Evolutionary conservation across 1,140 invertebrate genomes (phyloP), one percentile per base, ranked within the genome.

Genomic region (Epicauta chinensis): DNA sequence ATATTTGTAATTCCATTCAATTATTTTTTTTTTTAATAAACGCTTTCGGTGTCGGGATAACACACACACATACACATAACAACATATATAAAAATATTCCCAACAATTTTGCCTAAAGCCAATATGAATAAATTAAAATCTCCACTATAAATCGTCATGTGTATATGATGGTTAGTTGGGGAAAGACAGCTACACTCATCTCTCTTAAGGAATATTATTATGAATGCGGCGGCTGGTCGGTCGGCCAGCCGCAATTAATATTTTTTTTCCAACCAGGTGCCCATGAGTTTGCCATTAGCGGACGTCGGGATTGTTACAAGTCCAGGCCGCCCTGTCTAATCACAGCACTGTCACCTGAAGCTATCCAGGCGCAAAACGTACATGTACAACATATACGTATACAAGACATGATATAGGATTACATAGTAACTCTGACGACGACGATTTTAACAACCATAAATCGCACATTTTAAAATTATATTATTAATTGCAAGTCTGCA

Each of bases 111-210:
- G 60, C 55, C 58, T 43, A 43, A 44, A 55, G 58, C 48, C 51
- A 37, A 58, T 59, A 5, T 23, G 64, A 64, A 66, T 66, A 66
- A 66, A 66, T 66, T 66, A 66, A 66, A 66, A 63, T 64, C 59
- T 56, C 47, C 45, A 64, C 62, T 61, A 66, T 66, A 66, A 66
- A 66, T 66, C 64, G 57, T 66, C 51, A 58, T 55, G 53, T 60
- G 55, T 58, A 59, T 61, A 56, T 53, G 52, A 56, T 39, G 53
- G 60, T 53, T 54, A 56, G 55, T 50, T 44, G 52, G 44, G 41
- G 39, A 53, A 63, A 23, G 23, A 23, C 23, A 23, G 23, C 23
- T 23, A n/a, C 23, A 23, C 23, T 23, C 23, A n/a, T 23, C 23
- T 3, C 23, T 23, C 7, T 1, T 59, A 59, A 63, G 57, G 60